Evolutionary conservation across 2,888 invertebrate species (phyloP).

Genomic region (Xestia c-nigrum): DNA sequence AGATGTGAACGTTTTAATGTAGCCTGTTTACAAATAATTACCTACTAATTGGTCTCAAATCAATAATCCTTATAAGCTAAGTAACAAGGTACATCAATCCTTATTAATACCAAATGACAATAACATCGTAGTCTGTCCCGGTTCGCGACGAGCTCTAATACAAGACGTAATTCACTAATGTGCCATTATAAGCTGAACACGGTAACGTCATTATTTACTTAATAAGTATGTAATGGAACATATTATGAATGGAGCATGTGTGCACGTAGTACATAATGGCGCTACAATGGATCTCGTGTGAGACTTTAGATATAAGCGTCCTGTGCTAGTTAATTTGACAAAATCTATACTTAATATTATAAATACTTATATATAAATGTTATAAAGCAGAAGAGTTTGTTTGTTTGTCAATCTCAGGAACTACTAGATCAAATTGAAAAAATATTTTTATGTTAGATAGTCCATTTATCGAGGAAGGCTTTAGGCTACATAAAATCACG

Average conservation of each 20-base stretch:
- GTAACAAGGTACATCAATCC: slow-evolving; percentile 3
- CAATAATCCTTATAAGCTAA: background rate
- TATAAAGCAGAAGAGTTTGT: no score
- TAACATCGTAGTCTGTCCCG: background rate
- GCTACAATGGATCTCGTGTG: background rate
- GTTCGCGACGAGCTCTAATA: background rate
- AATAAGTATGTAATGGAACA: slow-evolving; percentile 5
- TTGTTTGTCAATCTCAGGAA: no score
- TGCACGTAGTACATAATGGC: background rate
- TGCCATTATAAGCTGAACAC: slow-evolving; percentile 28
- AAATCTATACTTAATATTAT: no score
- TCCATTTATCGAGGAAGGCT: no score
- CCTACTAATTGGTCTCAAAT: slow-evolving; percentile 18
- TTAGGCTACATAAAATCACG: no score
- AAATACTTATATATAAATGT: no score
- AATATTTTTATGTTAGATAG: no score
- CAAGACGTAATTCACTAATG: slow-evolving; percentile 31
- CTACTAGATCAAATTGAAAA: no score
- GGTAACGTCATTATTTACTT: slow-evolving; percentile 27
- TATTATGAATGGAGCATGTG: background rate
- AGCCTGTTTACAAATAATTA: no score
- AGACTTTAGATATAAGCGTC: background rate
- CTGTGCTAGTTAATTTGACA: background rate
- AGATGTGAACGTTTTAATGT: background rate
- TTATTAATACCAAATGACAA: background rate